phyloP scores from a whole-genome alignment of 2,888 invertebrate species.

The Agriopis aurantiaria region DNA sequence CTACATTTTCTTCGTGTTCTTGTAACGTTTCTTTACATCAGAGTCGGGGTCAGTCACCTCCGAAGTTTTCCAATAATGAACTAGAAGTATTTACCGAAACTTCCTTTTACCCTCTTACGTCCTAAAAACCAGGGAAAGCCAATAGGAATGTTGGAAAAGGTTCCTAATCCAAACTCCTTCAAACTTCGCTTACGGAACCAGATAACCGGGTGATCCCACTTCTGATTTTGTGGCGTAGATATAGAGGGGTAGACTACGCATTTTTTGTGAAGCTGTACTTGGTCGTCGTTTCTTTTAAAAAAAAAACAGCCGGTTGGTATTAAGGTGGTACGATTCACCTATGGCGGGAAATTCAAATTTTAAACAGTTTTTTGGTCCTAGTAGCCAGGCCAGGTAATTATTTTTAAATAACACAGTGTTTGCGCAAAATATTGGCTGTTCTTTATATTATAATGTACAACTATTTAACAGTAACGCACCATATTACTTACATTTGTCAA shows the following conservation, averaged over 20 bases:
- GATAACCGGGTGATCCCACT: conserved; percentile 27
- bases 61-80: conserved; percentile 27
- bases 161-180: conserved; percentile 24
- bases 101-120: conserved; percentile 23
- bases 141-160: conserved; percentile 23
- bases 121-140: conserved; percentile 18
- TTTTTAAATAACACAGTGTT: too few species aligned
- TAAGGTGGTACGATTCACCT: too few species aligned
- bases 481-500: too few species aligned
- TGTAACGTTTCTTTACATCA: conserved; percentile 8
- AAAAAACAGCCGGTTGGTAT: too few species aligned
- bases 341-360: too few species aligned
- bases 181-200: conserved; percentile 16
- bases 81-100: conserved; percentile 18
- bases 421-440: too few species aligned
- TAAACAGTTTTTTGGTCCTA: too few species aligned
- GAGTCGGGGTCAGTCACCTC: conserved; percentile 23
- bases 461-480: too few species aligned
- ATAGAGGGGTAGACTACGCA: conserved; percentile 3
- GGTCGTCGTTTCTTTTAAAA: too few species aligned
- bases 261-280: neutral
- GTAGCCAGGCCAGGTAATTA: too few species aligned
- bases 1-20: neutral
- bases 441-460: too few species aligned
- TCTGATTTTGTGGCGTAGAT: neutral